Base-by-base conservation (phyloP, 2,113 vertebrate genomes). In the Megaceryle torquata region DNA sequence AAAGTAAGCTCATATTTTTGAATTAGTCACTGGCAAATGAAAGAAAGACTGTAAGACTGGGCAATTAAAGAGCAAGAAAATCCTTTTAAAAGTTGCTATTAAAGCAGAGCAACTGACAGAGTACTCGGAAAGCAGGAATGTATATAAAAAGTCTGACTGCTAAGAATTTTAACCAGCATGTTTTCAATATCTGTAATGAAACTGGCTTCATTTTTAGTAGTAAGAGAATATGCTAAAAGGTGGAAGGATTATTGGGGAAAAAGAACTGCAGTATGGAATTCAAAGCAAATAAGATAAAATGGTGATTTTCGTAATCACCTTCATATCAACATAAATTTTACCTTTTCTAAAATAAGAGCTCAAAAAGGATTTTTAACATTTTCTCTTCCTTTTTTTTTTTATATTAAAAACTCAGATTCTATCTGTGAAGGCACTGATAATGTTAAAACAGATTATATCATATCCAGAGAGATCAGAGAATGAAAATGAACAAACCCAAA, bases 1-100 rank as follows among this genome's bases (percentile, higher is more conserved):
- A 91, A 86, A 92, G 86, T 81, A 94, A 93, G 83, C 90, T 82
- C 57, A 74, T 82, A 96, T 96, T 96, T 97, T 93, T 88, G 28
- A 97, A 97, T 96, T 96, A 96, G 93, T 90, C 65, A 90, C 74
- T 84, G n/a, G 77, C 53, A 89, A 95, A 86, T 9, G 80, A 94
- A 96, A 93, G 86, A 96, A 93, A 93, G 88, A 82, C 51, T 82
- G 59, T 70, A 89, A 78, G 82, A 59, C 59, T 0, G 39, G 82
- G 90, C 88, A 94, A 93, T 82, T 94, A 94, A 92, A 91, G 86
- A 92, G 56, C 51, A 96, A 61, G 39, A 79, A 97, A 96, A 93
- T 75, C 77, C 65, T 94, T 93, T 94, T 61, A 65, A 33, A 94
- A 94, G 53, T 86, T 92, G 57, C 68, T 92, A 93, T 90, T 96